Evolutionary conservation across 2,113 vertebrate genomes (phyloP), one percentile per base, ranked within the genome.

Genomic region (Felis chaus): DNA sequence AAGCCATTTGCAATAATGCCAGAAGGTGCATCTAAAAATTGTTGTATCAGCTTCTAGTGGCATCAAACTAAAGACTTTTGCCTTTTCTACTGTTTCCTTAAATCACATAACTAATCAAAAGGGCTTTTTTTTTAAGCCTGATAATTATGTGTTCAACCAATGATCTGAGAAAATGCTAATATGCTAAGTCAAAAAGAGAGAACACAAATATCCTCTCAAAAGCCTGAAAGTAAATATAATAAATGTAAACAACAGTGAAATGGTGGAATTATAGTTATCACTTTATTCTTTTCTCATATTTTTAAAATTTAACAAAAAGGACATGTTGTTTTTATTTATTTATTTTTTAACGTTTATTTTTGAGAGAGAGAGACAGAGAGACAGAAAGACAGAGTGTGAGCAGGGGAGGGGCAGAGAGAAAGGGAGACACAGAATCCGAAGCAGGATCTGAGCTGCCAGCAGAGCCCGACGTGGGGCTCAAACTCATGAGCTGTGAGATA

Each of bases 121-220:
- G 14, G 7, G 4, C 14, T n/a, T 53, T 84, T 66, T 15, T 74
- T 36, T 27, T 23, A 94, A 61, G 36, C 18, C 31, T 82, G 36
- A 50, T 25, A 93, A 86, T 79, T 87, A 53, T 55, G 45, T 89
- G 89, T 93, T 57, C 78, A 96, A 96, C 14, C 83, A 84, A 74
- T 41, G 29, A 89, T 12, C 19, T 91, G 14, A 90, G 61, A 96
- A 93, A 93, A 94, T 73, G 18, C 11, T 71, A 91, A 90, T 69
- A 95, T 79, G 25, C 33, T 68, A 87, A 78, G 21, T 86, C 27
- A 88, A 88, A 94, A 69, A 74, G 63, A 74, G 3, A 68, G 71
- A 83, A 90, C 57, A 87, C 4, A 57, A 94, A 68, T 86, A 95
- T 39, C 41, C 55, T 82, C 39, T 79, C 91, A 71, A 79, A 85